Percentiles rank a stretch among this genome's conserved stretches.
These are phyloP conservation scores for Fragum sueziense DNA, from an alignment of 2,888 invertebrate species.

Conservation along the genomic window DNA sequence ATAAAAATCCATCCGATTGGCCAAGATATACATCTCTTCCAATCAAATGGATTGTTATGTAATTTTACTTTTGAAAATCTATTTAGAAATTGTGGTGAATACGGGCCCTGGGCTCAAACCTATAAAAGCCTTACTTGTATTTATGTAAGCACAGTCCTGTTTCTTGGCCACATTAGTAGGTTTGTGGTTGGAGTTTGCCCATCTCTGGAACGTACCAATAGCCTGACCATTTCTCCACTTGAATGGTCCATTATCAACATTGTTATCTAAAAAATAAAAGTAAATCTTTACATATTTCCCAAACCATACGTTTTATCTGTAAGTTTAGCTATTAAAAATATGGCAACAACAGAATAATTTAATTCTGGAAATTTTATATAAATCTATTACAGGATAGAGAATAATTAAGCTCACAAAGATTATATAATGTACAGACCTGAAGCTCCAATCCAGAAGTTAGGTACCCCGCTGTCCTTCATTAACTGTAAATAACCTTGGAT, in stretches of 20 bases:
- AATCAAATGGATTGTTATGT: too few relatives aligned
- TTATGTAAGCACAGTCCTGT: constrained; percentile 66
- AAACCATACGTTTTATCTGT: too few relatives aligned
- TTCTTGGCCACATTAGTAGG: constrained; percentile 49
- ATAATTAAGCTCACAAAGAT: too few relatives aligned
- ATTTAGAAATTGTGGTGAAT: too few relatives aligned
- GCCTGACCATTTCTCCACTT: constrained; percentile 60
- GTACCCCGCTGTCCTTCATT: constrained; percentile 52
- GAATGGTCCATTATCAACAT: constrained; percentile 53
- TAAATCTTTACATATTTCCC: not conserved
- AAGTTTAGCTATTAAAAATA: too few relatives aligned
- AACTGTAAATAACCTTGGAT: constrained; percentile 62
- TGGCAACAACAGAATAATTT: too few relatives aligned
- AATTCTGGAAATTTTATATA: too few relatives aligned
- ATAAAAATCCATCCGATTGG: constrained; percentile 60
- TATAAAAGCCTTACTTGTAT: constrained; percentile 64
- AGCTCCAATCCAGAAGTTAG: constrained; percentile 68
- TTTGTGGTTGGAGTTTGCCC: constrained; percentile 48
- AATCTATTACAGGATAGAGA: too few relatives aligned
- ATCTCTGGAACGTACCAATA: constrained; percentile 52
- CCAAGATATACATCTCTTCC: too few relatives aligned
- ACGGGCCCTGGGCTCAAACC: too few relatives aligned
- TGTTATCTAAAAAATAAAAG: constrained; percentile 58
- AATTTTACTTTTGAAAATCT: too few relatives aligned
- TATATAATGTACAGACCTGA: constrained; percentile 25